phyloP scores from a whole-genome alignment of 2,797 vertebrate species.

The Coregonus suidteri region DNA sequence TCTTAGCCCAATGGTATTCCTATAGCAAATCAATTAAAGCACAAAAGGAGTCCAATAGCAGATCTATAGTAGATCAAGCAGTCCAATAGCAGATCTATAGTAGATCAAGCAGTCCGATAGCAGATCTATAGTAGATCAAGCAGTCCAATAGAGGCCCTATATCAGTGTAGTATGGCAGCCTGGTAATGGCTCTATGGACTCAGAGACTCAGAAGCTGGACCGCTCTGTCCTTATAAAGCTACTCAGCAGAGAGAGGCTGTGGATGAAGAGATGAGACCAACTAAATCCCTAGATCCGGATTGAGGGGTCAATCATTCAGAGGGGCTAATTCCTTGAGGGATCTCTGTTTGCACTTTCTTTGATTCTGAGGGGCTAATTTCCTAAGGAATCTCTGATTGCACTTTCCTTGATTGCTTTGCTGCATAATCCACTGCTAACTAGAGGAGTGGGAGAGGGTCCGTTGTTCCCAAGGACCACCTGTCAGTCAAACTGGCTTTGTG shows the following conservation, averaged over 20 bases:
- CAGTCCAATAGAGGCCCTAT: not conserved
- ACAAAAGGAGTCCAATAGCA: not conserved
- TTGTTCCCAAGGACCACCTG: not conserved
- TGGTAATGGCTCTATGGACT: not conserved
- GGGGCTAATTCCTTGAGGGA: conserved; percentile 56
- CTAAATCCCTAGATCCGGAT: conserved; percentile 72
- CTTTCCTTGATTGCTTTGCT: conserved; percentile 47
- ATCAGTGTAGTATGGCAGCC: conserved; percentile 1
- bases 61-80: too few species aligned
- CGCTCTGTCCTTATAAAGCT: conserved; percentile 34
- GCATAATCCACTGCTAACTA: not conserved
- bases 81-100: too few species aligned
- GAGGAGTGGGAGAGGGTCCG: not conserved
- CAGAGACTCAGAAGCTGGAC: not conserved
- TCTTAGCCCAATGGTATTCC: too few species aligned
- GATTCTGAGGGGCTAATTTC: conserved; percentile 47
- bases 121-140: not conserved
- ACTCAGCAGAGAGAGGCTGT: conserved; percentile 27
- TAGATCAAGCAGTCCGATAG: too few species aligned
- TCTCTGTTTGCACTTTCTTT: conserved; percentile 60
- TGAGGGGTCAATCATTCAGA: conserved; percentile 56
- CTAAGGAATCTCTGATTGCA: conserved; percentile 56
- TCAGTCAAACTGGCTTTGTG: conserved; percentile 1
- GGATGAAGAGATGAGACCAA: conserved; percentile 47
- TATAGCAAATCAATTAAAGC: not conserved